Evolutionary conservation across 2,797 vertebrate genomes (phyloP).

Genomic region (Danio aesculapii): DNA sequence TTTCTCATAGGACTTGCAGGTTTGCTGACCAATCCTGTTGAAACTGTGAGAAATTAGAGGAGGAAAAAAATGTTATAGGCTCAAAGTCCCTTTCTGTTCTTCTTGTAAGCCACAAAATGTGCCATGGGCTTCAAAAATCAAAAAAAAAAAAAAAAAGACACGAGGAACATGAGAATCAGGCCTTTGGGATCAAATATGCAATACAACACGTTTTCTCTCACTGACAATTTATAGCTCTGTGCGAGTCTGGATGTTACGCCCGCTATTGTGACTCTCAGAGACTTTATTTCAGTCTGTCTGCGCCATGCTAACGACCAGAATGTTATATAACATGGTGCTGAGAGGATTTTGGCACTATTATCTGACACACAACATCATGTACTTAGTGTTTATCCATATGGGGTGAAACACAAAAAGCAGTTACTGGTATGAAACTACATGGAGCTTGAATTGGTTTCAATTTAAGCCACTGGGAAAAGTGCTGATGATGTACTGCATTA

Average conservation of each 20-base stretch:
- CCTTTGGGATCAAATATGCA: constrained; percentile 37
- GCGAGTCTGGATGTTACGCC: constrained; percentile 50
- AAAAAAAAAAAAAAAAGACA: constrained; percentile 68
- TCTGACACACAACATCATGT: constrained; percentile 32
- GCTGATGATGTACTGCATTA: background rate
- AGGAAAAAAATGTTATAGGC: constrained; percentile 62
- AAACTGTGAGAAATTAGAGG: constrained; percentile 67
- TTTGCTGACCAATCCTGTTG: constrained; percentile 19
- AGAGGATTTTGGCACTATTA: constrained; percentile 14
- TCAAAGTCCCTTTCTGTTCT: constrained; percentile 66
- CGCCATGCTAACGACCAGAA: constrained; percentile 17
- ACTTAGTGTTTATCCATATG: background rate
- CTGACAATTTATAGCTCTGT: constrained; percentile 44
- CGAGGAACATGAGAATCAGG: constrained; percentile 64
- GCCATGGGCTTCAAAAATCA: constrained; percentile 73
- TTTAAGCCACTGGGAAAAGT: background rate
- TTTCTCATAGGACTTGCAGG: constrained; percentile 3
- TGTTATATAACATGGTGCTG: constrained; percentile 39
- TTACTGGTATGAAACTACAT: constrained; percentile 27
- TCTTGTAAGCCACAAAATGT: constrained; percentile 72
- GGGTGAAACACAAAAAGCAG: constrained; percentile 36
- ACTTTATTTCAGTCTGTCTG: constrained; percentile 43
- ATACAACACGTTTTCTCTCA: constrained; percentile 4
- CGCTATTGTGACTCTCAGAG: constrained; percentile 53
- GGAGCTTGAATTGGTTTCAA: background rate